Percentiles rank a stretch among this genome's conserved stretches.
phyloP scores from a whole-genome alignment of 2,888 invertebrate species.

The Drosophila mimica region DNA sequence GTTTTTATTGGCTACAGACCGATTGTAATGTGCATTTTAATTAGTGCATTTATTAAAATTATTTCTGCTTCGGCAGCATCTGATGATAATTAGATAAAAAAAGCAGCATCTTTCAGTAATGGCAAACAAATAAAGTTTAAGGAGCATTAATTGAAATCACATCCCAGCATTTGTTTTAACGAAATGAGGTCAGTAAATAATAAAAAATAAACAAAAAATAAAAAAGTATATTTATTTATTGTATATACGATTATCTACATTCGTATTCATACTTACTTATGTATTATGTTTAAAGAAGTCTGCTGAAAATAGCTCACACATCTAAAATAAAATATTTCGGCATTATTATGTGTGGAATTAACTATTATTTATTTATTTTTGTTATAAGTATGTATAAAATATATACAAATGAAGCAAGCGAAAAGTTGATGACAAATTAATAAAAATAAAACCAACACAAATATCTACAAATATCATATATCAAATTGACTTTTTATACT shows the following conservation, averaged over 20 bases:
- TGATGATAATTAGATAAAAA: slow-evolving; percentile 52
- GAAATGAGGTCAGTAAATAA: slow-evolving; percentile 9
- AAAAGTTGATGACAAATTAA: slow-evolving; percentile 51
- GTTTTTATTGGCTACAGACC: slow-evolving; percentile 10
- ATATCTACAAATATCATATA: background rate
- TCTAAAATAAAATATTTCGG: slow-evolving; percentile 4
- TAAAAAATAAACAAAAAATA: background rate
- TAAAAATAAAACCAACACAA: slow-evolving; percentile 46
- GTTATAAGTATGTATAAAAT: background rate
- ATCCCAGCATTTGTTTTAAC: background rate
- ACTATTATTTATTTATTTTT: slow-evolving; percentile 6
- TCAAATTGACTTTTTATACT: too few species aligned
- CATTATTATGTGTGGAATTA: slow-evolving; percentile 12
- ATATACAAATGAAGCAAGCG: slow-evolving; percentile 2
- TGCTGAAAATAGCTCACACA: slow-evolving; percentile 27
- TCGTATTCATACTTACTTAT: background rate
- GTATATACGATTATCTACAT: background rate
- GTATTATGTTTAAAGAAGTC: background rate
- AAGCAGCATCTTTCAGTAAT: slow-evolving; percentile 10
- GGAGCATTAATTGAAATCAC: slow-evolving; percentile 7
- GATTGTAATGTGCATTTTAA: slow-evolving; percentile 53
- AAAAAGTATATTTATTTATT: background rate
- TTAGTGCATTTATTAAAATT: slow-evolving; percentile 65
- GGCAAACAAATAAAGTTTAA: slow-evolving; percentile 13
- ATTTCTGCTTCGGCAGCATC: slow-evolving; percentile 19